Conservation (phyloP, 2,797 vertebrate genomes). For the Parauchenoglanis ngamensis region DNA sequence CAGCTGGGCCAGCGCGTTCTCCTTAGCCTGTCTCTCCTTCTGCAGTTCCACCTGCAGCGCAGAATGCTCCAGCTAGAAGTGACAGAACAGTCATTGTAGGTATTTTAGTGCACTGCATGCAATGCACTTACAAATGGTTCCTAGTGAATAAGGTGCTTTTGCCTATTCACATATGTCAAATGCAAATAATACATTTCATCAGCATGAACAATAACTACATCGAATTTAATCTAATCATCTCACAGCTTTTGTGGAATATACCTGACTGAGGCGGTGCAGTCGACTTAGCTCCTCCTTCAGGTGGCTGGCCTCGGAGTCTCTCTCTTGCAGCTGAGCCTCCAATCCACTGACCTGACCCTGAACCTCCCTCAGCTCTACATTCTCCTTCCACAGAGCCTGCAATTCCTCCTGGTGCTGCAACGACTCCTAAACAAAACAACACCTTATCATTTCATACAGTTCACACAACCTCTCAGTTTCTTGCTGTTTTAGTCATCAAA, state of each 20-base stretch:
- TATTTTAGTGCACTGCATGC: neutral
- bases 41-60: conserved; percentile 77
- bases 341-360: conserved; percentile 74
- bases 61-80: conserved; percentile 74
- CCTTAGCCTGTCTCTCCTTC: conserved; percentile 76
- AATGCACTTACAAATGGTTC: neutral
- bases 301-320: conserved; percentile 69
- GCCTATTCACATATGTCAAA: neutral
- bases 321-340: conserved; percentile 74
- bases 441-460: neutral
- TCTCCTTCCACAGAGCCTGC: conserved; percentile 73
- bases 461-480: neutral
- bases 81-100: neutral
- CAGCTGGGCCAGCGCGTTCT: conserved; percentile 71
- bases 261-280: conserved; percentile 71
- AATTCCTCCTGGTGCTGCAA: conserved; percentile 72
- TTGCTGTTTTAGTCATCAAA: neutral
- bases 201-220: neutral
- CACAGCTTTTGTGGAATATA: conserved; percentile 48
- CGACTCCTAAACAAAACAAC: conserved; percentile 72
- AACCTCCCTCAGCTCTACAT: conserved; percentile 70
- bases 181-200: neutral
- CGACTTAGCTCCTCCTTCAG: conserved; percentile 77
- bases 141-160: neutral
- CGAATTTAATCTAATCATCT: neutral